Evolutionary conservation across 2,888 invertebrate genomes (phyloP).

Genomic region (Ichneumoninae sp.): DNA sequence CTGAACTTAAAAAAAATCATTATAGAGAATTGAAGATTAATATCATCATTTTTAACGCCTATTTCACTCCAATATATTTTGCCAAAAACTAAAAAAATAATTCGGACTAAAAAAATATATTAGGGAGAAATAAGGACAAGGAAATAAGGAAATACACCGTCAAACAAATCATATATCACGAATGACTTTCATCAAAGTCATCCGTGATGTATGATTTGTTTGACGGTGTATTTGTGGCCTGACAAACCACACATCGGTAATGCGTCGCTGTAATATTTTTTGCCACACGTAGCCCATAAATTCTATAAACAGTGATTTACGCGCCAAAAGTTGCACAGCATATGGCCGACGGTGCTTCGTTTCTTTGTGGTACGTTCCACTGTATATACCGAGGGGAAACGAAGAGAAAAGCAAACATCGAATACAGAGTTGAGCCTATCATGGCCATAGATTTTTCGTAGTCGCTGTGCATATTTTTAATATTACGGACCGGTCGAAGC

Average conservation of each 20-base stretch:
- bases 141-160: too few relatives aligned
- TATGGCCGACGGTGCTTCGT: slow-evolving; percentile 48
- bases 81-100: too few relatives aligned
- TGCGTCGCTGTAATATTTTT: background rate
- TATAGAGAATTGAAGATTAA: too few relatives aligned
- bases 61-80: too few relatives aligned
- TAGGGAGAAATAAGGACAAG: too few relatives aligned
- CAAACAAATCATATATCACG: too few relatives aligned
- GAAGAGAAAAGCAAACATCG: slow-evolving; percentile 46
- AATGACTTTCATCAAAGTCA: background rate
- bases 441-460: slow-evolving; percentile 23
- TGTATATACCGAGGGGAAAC: background rate
- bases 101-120: too few relatives aligned
- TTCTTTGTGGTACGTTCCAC: slow-evolving; percentile 26
- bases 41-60: too few relatives aligned
- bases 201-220: background rate
- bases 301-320: slow-evolving; percentile 21
- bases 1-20: too few relatives aligned
- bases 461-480: slow-evolving; percentile 56
- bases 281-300: background rate
- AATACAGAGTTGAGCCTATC: slow-evolving; percentile 5
- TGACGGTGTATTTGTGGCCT: background rate
- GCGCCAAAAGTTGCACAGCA: slow-evolving; percentile 26
- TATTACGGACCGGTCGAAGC: slow-evolving; percentile 10
- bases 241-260: slow-evolving; percentile 1